Conservation (phyloP, 2,113 vertebrate species). For the Vimba vimba region DNA sequence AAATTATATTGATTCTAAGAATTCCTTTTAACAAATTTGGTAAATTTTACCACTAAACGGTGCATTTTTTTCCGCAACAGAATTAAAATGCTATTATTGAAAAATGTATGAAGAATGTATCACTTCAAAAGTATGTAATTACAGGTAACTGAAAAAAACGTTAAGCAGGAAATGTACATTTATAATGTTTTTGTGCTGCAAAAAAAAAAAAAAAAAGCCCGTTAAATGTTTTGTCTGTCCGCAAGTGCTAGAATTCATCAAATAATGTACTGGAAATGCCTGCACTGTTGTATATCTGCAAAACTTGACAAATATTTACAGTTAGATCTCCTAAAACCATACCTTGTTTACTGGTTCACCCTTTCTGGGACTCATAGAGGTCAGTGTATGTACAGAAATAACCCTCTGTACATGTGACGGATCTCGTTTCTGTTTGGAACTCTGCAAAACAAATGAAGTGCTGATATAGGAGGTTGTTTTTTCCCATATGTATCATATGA, state of each 20-base stretch:
- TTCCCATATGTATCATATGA: background rate
- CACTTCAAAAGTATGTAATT: background rate
- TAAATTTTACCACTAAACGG: background rate
- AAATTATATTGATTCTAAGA: constrained; percentile 2
- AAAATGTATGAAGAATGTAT: background rate
- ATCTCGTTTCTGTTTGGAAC: background rate
- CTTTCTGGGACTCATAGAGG: background rate
- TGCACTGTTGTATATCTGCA: background rate
- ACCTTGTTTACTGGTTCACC: background rate
- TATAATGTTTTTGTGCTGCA: background rate
- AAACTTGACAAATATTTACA: background rate
- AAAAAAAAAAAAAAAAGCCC: background rate
- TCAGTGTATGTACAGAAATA: background rate
- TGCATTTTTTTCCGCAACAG: background rate
- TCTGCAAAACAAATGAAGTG: constrained; percentile 3
- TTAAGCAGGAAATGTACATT: background rate
- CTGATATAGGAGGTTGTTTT: background rate
- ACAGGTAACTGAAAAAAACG: background rate
- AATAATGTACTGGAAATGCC: background rate
- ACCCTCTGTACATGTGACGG: background rate
- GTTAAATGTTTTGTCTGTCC: background rate
- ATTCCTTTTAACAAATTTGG: background rate
- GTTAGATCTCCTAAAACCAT: background rate
- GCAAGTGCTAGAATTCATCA: background rate
- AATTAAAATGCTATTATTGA: background rate